Conservation (phyloP, 2,888 invertebrate genomes). For the Hypomecis punctinalis region DNA sequence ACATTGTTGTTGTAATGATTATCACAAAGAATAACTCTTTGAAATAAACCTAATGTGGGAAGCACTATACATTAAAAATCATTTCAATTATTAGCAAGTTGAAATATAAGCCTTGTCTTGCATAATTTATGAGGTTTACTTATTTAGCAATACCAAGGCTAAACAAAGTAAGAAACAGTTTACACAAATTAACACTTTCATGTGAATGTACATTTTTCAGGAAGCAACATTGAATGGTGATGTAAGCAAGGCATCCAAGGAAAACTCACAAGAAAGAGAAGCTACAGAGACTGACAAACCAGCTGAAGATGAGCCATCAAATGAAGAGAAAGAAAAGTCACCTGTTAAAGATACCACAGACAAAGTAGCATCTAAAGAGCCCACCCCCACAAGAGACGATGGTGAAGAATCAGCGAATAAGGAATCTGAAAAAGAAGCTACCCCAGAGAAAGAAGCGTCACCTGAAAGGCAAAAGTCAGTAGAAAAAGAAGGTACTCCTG, state of each 20-base stretch:
- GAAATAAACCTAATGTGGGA: too few relatives aligned
- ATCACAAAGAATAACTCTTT: too few relatives aligned
- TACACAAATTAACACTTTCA: background rate
- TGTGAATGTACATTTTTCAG: slow-evolving; percentile 23
- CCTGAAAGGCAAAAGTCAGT: slow-evolving; percentile 42
- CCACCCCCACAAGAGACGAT: slow-evolving; percentile 54
- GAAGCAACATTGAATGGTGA: slow-evolving; percentile 66
- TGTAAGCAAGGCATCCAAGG: slow-evolving; percentile 64
- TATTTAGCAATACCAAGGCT: too few relatives aligned
- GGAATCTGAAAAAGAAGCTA: slow-evolving; percentile 50
- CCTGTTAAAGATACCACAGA: slow-evolving; percentile 48
- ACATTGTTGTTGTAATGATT: too few relatives aligned
- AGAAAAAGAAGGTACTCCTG: slow-evolving; percentile 55
- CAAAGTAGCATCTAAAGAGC: slow-evolving; percentile 51
- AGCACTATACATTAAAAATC: too few relatives aligned
- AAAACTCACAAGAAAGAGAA: slow-evolving; percentile 65
- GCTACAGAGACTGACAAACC: slow-evolving; percentile 46
- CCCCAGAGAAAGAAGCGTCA: slow-evolving; percentile 60
- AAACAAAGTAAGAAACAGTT: too few relatives aligned
- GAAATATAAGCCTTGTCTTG: too few relatives aligned
- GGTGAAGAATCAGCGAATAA: slow-evolving; percentile 46
- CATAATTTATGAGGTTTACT: too few relatives aligned
- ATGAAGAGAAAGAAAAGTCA: slow-evolving; percentile 49
- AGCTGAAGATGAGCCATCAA: slow-evolving; percentile 48
- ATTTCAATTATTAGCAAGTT: too few relatives aligned